Evolutionary conservation across 1,140 invertebrate genomes (phyloP), one percentile per base, ranked within the genome.

Genomic region (Drosophila melanica): DNA sequence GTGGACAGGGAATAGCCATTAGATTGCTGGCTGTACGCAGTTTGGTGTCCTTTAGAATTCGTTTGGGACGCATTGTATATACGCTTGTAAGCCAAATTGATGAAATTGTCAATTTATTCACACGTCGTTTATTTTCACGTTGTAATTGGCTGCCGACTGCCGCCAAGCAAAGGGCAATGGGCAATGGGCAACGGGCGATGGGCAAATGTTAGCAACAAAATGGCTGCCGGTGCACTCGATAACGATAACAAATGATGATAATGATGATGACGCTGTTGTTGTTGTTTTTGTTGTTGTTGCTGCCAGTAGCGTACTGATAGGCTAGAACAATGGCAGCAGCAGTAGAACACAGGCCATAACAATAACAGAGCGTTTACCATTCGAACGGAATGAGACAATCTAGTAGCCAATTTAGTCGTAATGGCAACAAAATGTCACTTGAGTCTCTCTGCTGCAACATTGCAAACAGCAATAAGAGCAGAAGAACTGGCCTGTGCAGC

Each of bases 291-390:
- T 39, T 37, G 54, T 16, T 41, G 65, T 10, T 41, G 64, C 39
- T 50, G 62, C 27, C 47, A 59, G 66, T 42, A 23, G 67, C 63
- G 55, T 60, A 60, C 64, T 39, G 62, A 71, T 45, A 66, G 45
- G 62, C 23, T 41, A 41, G 23, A 41, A 39, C 41, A 60, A 41
- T 33, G 16, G 39, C 16, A 64, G 35, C 27, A 23, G 12, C 55
- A 12, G 23, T 58, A 44, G 47, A 47, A 20, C 42, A 73, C 14
- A 39, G 59, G 68, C 78, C 81, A 86, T 87, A 86, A 86, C 82
- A 86, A 86, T 86, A 86, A 87, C 78, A 72, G 67, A 86, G 71
- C 82, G 82, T 86, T 86, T 86, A 86, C 82, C 82, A 86, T 85
- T 86, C 82, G 71, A 77, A 81, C 68, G 58, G 59, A 79, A 81